Base-by-base conservation (phyloP, 2,888 invertebrate species). In the Acleris sparsana region DNA sequence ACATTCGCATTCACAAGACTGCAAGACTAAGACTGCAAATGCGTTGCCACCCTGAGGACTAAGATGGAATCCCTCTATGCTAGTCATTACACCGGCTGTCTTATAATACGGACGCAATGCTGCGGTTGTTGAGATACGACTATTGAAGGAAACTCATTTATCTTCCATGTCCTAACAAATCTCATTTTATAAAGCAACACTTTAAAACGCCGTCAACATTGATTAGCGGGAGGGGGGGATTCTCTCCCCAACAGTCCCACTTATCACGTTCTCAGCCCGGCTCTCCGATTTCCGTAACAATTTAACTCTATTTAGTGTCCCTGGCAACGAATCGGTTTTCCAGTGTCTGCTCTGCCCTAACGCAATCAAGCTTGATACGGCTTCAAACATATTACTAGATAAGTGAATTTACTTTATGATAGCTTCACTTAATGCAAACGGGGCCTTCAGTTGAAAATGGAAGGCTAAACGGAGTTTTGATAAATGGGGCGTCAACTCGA, bases 311-410 rank as follows among this genome's bases (percentile, higher is more conserved):
- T 39, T 39, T 13, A 13, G 39, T 13, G 39, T 39, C 39, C 13
- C 1, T 39, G 39, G 39, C 13, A 39, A 13, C 39, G 39, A 39
- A 39, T 4, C 39, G 2, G 39, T 39, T 44, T 43, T 44, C 43
- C 39, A 22, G 43, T 18, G 39, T 22, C 39, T 17, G 25, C 25
- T 16, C 17, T 13, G 20, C 44, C 29, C 52, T 68, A 68, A 68
- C 48, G 49, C 33, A 68, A 63, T 68, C 53, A 63, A 49, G 46
- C 60, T 20, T 53, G 48, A 58, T 51, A 61, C 63, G 52, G 68
- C n/a, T 58, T 62, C 43, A 58, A 68, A 68, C 64, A 64, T 49
- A 59, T 59, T 64, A 64, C 58, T 58, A 46, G 44, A 59, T 62
- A 39, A 39, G 39, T 39, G 11, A 4, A 39, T 39, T 13, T 39